Evolutionary conservation across 1,140 invertebrate genomes (phyloP), one percentile per base, ranked within the genome.

Genomic region (Venustaconcha ellipsiformis): DNA sequence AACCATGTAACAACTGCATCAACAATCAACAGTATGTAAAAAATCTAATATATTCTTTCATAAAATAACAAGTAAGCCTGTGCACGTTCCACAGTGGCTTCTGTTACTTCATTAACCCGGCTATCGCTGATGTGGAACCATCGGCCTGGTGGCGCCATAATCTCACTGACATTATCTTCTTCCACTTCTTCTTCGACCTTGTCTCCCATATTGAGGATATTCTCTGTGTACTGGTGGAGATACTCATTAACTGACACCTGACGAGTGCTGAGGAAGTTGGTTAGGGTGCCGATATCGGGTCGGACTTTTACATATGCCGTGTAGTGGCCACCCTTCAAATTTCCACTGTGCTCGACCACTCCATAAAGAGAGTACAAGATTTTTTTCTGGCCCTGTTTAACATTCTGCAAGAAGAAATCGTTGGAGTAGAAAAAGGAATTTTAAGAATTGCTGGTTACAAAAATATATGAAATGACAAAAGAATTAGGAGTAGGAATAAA

Each of bases 61-160:
- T 99, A 99, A 90, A 99, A 99, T 20, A 99, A 92, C 62, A 99
- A 92, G 90, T 99, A 99, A n/a, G 98, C 97, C 90, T 99, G 95
- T 59, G 94, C 94, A 78, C 92, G 91, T n/a, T 97, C 91, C 60
- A 99, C 96, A 68, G 92, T 92, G 1, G 93, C 92, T 89, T 97
- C 95, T 59, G 92, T 92, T 12, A 96, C 94, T 88, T 96, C 94
- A 55, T 91, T 92, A 0, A 98, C 96, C 82, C 92, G 91, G 71
- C 94, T 94, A 91, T 99, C 98, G 73, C 96, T 98, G 63, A 98
- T 94, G 87, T 95, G 94, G 90, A 95, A 99, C 98, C 98, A 99
- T 84, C 93, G 93, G 14, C 95, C 95, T 4, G 92, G 90, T 11
- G 81, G 81, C 20, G 81, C 80, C 93, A 94, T 74, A 17, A 59